Evolutionary conservation across 2,888 invertebrate species (phyloP).

Genomic region (Allophyes oxyacanthae): DNA sequence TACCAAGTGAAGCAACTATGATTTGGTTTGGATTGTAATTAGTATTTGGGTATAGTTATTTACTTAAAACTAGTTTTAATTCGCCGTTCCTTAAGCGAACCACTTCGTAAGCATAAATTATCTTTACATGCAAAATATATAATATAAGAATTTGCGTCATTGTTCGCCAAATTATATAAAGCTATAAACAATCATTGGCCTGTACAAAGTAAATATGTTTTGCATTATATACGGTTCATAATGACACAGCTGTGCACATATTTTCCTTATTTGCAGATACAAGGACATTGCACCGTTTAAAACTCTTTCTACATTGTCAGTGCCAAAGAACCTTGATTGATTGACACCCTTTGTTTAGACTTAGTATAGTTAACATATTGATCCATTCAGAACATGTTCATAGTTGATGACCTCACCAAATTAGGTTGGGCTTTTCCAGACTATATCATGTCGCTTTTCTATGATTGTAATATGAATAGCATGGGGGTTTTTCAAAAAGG

Average conservation of each 20-base stretch:
- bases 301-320: conserved; percentile 37
- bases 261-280: conserved; percentile 40
- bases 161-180: conserved; percentile 19
- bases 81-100: no score
- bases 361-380: neutral
- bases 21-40: no score
- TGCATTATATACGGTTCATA: conserved; percentile 17
- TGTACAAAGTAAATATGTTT: conserved; percentile 34
- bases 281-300: conserved; percentile 34
- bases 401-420: conserved; percentile 26
- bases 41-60: no score
- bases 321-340: conserved; percentile 20
- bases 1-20: no score
- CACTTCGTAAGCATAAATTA: no score
- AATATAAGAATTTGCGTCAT: conserved; percentile 21
- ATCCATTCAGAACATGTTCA: neutral
- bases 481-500: no score
- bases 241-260: conserved; percentile 36
- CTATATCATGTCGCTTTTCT: no score
- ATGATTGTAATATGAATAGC: no score
- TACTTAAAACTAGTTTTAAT: no score
- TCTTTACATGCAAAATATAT: neutral
- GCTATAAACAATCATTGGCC: conserved; percentile 19
- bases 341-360: conserved; percentile 1
- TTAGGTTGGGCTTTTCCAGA: neutral